These are phyloP conservation scores for Zaprionus obscuricornis DNA, from an alignment of 2,888 invertebrate species.

Conservation along the genomic window DNA sequence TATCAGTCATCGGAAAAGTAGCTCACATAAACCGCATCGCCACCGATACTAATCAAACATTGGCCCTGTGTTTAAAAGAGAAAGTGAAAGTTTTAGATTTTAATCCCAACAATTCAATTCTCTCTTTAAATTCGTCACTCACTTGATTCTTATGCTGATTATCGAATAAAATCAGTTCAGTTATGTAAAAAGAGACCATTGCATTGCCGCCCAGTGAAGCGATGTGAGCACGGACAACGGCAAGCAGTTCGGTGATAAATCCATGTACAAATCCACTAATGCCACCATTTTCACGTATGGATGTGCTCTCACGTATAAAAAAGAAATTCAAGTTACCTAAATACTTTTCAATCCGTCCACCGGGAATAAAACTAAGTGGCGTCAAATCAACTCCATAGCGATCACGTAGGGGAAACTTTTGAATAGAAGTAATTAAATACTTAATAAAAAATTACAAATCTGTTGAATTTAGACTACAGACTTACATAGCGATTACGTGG, in stretches of 20 bases:
- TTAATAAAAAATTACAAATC: neutral
- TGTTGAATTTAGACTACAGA: neutral
- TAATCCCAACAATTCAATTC: no score
- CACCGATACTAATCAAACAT: constrained; percentile 97
- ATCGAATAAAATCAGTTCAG: constrained; percentile 94
- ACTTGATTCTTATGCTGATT: constrained; percentile 99
- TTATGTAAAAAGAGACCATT: constrained; percentile 96
- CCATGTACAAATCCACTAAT: constrained; percentile 97
- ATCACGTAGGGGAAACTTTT: constrained; percentile 80
- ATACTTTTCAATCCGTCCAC: constrained; percentile 90
- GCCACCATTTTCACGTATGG: constrained; percentile 95
- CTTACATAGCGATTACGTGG: constrained; percentile 65
- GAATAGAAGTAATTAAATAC: neutral
- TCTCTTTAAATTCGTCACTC: no score
- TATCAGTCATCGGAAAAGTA: constrained; percentile 86
- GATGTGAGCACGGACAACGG: constrained; percentile 96
- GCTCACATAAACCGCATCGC: constrained; percentile 94
- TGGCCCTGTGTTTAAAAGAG: constrained; percentile 93
- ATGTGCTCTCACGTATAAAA: constrained; percentile 97
- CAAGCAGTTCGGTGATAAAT: constrained; percentile 95
- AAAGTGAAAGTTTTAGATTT: neutral
- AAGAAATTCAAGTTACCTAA: constrained; percentile 96
- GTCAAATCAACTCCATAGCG: constrained; percentile 90
- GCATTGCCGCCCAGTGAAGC: constrained; percentile 97
- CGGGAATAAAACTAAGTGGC: constrained; percentile 91